These are phyloP conservation scores for Hypolimnas misippus DNA, from an alignment of 2,888 invertebrate species.

Conservation along the genomic window DNA sequence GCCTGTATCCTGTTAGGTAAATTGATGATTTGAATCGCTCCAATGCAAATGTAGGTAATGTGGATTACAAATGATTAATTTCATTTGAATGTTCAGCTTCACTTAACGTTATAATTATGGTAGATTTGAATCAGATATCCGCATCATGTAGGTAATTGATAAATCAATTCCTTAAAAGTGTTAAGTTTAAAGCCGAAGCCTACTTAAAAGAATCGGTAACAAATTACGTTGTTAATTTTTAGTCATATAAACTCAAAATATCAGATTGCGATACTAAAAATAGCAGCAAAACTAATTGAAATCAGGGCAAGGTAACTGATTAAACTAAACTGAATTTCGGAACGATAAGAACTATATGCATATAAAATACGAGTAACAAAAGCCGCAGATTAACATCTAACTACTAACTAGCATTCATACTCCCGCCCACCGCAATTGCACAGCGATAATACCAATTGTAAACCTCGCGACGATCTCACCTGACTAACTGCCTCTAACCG, in stretches of 20 bases:
- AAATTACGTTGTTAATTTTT: too few relatives aligned
- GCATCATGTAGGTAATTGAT: too few relatives aligned
- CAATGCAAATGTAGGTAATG: slow-evolving; percentile 35
- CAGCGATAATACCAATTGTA: slow-evolving; percentile 68
- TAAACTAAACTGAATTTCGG: slow-evolving; percentile 1
- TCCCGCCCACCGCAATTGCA: slow-evolving; percentile 55
- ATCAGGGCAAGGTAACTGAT: neutral
- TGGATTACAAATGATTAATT: slow-evolving; percentile 30
- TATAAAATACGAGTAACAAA: slow-evolving; percentile 38
- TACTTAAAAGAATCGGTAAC: too few relatives aligned
- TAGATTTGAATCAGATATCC: neutral
- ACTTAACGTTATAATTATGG: neutral
- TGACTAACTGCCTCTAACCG: slow-evolving; percentile 69
- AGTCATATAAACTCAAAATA: too few relatives aligned
- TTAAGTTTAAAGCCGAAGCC: too few relatives aligned
- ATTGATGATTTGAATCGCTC: slow-evolving; percentile 51
- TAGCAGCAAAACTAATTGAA: neutral
- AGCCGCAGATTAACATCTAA: slow-evolving; percentile 54
- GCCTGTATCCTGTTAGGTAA: slow-evolving; percentile 56
- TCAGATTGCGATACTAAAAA: neutral
- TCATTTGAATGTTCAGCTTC: slow-evolving; percentile 10
- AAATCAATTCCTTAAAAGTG: too few relatives aligned
- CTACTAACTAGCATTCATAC: slow-evolving; percentile 52
- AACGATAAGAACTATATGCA: neutral
- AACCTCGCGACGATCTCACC: slow-evolving; percentile 65